phyloP scores from a whole-genome alignment of 2,888 invertebrate genomes.

The Mesorhabditis spiculigera region DNA sequence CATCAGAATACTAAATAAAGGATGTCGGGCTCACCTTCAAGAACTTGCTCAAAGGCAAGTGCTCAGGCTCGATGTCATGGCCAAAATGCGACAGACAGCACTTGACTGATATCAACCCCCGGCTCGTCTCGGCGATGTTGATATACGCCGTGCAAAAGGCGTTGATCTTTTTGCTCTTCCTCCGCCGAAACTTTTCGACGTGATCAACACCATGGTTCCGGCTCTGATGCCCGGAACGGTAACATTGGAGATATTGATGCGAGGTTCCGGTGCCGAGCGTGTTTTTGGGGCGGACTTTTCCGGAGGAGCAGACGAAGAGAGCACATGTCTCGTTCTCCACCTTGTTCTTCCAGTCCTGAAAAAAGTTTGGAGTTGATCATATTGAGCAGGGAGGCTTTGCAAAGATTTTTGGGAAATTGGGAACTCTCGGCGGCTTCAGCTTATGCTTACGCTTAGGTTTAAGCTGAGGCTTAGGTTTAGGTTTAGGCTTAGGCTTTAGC shows the following conservation, averaged over 20 bases:
- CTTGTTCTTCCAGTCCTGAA: neutral
- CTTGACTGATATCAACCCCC: neutral
- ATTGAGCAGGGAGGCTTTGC: no score
- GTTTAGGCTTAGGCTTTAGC: no score
- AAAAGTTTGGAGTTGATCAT: no score
- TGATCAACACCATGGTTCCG: neutral
- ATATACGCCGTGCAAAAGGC: neutral
- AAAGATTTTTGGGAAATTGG: no score
- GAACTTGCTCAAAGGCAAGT: neutral
- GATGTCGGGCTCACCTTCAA: neutral
- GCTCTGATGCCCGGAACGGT: neutral
- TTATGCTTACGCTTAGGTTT: no score
- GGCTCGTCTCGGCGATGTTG: neutral
- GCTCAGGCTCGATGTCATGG: neutral
- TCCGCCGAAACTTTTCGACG: neutral
- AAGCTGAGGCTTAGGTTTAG: no score
- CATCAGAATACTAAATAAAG: no score
- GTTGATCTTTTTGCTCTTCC: conserved; percentile 5
- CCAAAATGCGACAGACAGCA: neutral
- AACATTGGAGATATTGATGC: neutral
- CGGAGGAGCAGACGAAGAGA: neutral
- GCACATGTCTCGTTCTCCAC: neutral
- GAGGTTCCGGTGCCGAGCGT: neutral
- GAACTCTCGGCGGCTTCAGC: no score
- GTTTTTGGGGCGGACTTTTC: neutral